Base-by-base conservation (phyloP, 2,888 invertebrate species). In the Polia nebulosa region DNA sequence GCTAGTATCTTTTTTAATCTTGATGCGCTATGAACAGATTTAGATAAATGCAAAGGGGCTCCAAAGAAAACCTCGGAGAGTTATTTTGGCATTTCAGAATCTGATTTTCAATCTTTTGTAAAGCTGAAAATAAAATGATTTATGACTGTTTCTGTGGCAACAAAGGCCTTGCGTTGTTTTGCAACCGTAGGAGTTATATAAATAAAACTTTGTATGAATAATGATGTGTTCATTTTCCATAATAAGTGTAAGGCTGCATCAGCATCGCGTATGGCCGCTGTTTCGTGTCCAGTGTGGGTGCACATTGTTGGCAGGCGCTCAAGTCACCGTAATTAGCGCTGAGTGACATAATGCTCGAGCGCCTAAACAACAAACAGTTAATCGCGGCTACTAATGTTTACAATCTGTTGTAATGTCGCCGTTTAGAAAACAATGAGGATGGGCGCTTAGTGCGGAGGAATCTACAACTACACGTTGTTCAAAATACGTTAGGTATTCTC, bases 281-380 rank as follows among this genome's bases (percentile, higher is more conserved):
- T 82, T 78, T 67, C 39, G 67, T 81, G 71, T 76, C 73, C 70
- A 81, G 84, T 82, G 80, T 83, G 80, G 70, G 79, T 52, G 75
- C 73, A 72, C 64, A 85, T 83, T 84, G 80, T 90, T 92, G 92
- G 92, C 92, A 92, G 83, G 85, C 76, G 76, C 64, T 90, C 92
- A 91, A 91, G 67, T 80, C 76, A 74, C 71, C 67, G 83, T 83
- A 86, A 88, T 88, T 84, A 85, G 77, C 78, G 82, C 78, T 85
- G 86, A 89, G 78, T 85, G 85, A 87, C 82, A 87, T 80, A 78
- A 82, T 62, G 72, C 69, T 72, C 66, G 72, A 72, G 60, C 72
- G 75, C 69, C 71, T 71, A 77, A 82, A 82, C 81, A 85, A 83
- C 78, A 85, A 81, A 84, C 76, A 72, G 67, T 76, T 84, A 66